Percentiles rank a stretch among this genome's conserved stretches.
Conservation (phyloP, 2,888 invertebrate species). For the Pomacea canaliculata region DNA sequence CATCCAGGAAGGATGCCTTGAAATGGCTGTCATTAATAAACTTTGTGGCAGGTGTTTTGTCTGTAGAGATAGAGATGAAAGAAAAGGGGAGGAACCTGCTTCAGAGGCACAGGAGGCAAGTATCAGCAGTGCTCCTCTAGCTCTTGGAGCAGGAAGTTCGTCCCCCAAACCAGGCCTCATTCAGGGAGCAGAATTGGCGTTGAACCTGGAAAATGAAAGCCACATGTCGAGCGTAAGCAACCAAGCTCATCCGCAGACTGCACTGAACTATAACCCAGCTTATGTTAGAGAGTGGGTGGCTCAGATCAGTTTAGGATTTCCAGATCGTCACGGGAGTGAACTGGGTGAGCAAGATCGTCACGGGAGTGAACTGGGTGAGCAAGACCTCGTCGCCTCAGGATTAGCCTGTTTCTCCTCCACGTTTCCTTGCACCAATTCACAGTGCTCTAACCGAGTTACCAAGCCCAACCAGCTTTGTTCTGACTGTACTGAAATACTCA, state of each 20-base stretch:
- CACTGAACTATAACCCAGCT: too few relatives aligned
- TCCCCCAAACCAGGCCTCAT: background rate
- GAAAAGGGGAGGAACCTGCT: background rate
- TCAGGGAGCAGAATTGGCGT: too few relatives aligned
- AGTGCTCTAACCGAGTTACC: slow-evolving; percentile 1
- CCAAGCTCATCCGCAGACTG: background rate
- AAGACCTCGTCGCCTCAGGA: slow-evolving; percentile 19
- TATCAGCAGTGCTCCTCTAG: background rate
- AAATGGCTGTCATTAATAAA: background rate
- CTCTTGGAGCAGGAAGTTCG: background rate
- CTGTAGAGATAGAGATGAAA: background rate
- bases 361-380: slow-evolving; percentile 4
- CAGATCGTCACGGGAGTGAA: slow-evolving; percentile 16
- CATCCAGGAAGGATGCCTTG: background rate
- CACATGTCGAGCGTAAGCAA: background rate
- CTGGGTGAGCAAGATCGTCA: background rate
- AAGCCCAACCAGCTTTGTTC: slow-evolving; percentile 5
- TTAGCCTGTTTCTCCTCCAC: slow-evolving; percentile 8
- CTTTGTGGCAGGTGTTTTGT: slow-evolving; percentile 20
- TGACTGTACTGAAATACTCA: slow-evolving; percentile 17
- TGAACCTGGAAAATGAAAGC: background rate
- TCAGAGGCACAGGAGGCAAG: background rate
- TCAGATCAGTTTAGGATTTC: background rate
- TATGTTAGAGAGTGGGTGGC: slow-evolving; percentile 2
- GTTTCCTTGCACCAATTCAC: background rate